Evolutionary conservation across 2,113 vertebrate genomes (phyloP).

Genomic region (Platanista minor): DNA sequence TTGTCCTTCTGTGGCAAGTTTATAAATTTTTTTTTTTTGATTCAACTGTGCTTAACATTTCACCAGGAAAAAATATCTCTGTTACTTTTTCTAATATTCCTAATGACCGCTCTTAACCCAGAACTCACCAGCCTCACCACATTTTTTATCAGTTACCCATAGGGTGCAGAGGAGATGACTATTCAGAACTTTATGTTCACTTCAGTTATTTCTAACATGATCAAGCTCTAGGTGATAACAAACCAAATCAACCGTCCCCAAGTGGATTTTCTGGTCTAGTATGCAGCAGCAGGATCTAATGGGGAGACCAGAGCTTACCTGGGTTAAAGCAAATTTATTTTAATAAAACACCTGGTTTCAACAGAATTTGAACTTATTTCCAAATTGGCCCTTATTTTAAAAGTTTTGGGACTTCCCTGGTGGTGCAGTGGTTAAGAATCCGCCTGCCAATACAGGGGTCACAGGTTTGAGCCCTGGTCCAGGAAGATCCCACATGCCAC

Average conservation of each 20-base stretch:
- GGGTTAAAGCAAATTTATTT: not conserved
- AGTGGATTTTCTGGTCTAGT: not conserved
- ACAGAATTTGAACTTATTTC: not conserved
- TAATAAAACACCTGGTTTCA: not conserved
- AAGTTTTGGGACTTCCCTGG: too few relatives aligned
- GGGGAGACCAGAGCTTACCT: not conserved
- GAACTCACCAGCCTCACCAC: not conserved
- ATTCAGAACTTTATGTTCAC: not conserved
- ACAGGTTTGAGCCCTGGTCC: too few relatives aligned
- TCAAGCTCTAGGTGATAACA: not conserved
- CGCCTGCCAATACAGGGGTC: too few relatives aligned
- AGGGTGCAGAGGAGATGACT: not conserved
- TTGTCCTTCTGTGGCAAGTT: not conserved
- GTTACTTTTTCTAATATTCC: not conserved
- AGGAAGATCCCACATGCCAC: too few relatives aligned
- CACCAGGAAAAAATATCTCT: not conserved
- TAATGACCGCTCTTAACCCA: not conserved
- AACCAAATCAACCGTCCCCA: not conserved
- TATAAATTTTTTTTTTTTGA: not conserved
- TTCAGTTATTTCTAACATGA: not conserved
- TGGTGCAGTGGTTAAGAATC: too few relatives aligned
- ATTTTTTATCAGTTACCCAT: not conserved
- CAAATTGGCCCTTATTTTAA: too few relatives aligned
- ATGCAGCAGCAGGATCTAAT: not conserved
- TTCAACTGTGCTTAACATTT: not conserved